Percentiles rank a stretch among this genome's conserved stretches.
Evolutionary conservation across 2,888 invertebrate genomes (phyloP).

Genomic region (Masnerella sp.): DNA sequence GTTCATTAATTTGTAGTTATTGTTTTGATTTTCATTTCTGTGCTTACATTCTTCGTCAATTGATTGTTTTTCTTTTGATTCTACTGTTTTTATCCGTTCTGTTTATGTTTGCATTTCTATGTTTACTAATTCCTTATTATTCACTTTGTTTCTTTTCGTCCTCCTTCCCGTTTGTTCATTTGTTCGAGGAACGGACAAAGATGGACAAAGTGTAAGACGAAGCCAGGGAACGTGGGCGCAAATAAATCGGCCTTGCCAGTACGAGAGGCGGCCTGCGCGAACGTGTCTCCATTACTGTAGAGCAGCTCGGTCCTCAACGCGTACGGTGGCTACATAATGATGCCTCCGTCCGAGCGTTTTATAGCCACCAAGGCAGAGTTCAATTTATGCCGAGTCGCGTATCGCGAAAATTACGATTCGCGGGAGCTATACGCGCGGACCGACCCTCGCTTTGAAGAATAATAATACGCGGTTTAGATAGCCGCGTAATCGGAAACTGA

Average conservation of each 20-base stretch:
- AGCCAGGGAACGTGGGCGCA: slow-evolving; percentile 66
- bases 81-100: too few species aligned
- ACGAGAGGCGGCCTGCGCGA: slow-evolving; percentile 70
- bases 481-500: slow-evolving; percentile 39
- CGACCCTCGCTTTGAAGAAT: slow-evolving; percentile 33
- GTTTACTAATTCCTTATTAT: too few species aligned
- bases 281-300: slow-evolving; percentile 72
- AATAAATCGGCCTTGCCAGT: slow-evolving; percentile 74
- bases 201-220: slow-evolving; percentile 35
- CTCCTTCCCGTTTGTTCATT: too few species aligned
- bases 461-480: slow-evolving; percentile 46
- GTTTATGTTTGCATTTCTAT: too few species aligned
- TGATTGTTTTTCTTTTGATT: too few species aligned
- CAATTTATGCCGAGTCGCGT: slow-evolving; percentile 58
- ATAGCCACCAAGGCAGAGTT: slow-evolving; percentile 57
- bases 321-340: slow-evolving; percentile 64
- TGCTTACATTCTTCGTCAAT: too few species aligned
- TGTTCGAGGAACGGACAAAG: slow-evolving; percentile 6
- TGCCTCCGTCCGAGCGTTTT: slow-evolving; percentile 60
- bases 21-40: too few species aligned
- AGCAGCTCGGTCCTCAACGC: slow-evolving; percentile 52
- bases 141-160: too few species aligned
- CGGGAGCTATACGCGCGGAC: slow-evolving; percentile 38
- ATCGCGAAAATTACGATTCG: slow-evolving; percentile 58
- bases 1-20: too few species aligned